Evolutionary conservation across 2,113 vertebrate genomes (phyloP).

Genomic region (Dromaius novaehollandiae): DNA sequence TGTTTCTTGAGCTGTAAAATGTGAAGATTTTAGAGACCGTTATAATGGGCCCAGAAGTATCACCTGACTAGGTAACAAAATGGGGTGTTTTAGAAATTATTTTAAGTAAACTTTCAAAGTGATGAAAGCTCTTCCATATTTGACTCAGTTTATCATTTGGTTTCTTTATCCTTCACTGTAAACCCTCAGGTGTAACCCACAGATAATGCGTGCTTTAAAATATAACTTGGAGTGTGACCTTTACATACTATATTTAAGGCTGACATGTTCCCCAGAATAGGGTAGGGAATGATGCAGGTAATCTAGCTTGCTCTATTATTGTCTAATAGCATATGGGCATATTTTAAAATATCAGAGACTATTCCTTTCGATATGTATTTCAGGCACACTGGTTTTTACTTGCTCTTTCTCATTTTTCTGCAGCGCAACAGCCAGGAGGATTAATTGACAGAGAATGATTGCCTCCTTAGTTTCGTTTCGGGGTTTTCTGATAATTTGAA

Average conservation of each 20-base stretch:
- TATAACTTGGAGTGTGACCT: not conserved
- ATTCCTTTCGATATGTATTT: not conserved
- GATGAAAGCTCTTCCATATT: not conserved
- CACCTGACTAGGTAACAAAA: not conserved
- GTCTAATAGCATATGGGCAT: not conserved
- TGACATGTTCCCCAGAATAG: not conserved
- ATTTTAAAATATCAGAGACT: not conserved
- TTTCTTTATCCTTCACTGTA: not conserved
- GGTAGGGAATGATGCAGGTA: not conserved
- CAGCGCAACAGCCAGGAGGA: not conserved
- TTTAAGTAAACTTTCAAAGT: not conserved
- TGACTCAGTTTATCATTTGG: not conserved
- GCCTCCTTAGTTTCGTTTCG: not conserved
- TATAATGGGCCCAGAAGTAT: not conserved
- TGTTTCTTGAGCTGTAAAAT: not conserved
- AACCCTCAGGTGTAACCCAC: not conserved
- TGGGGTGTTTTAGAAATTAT: not conserved
- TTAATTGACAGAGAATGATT: not conserved
- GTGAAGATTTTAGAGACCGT: not conserved
- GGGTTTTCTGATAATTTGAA: not conserved
- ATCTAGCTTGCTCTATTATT: not conserved
- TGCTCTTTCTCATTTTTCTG: not conserved
- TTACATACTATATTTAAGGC: not conserved
- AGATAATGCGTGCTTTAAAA: not conserved
- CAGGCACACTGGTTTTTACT: not conserved